Conservation (phyloP, 2,797 vertebrate species). For the Micropoecilia bifurca region DNA sequence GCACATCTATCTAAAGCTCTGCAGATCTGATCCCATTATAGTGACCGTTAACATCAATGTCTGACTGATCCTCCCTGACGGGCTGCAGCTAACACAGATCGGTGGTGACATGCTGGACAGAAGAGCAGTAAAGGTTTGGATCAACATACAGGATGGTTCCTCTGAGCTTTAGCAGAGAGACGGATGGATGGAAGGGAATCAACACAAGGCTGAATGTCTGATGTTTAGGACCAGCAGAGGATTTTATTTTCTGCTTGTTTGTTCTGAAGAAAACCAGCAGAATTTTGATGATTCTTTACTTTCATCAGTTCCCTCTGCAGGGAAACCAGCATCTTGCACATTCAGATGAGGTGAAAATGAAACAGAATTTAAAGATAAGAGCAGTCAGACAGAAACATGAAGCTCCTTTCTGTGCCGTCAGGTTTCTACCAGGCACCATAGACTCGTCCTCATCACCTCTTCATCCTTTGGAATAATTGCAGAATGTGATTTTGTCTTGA, state of each 20-base stretch:
- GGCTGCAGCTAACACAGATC: not conserved
- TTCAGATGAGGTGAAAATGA: not conserved
- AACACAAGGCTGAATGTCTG: not conserved
- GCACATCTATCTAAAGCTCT: not conserved
- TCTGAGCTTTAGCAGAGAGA: not conserved
- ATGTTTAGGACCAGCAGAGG: not conserved
- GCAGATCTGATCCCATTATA: not conserved
- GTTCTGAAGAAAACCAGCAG: not conserved
- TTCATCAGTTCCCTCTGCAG: not conserved
- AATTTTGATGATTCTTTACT: constrained; percentile 1
- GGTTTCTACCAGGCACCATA: not conserved
- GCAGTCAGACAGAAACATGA: not conserved
- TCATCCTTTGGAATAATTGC: not conserved
- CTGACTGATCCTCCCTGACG: not conserved
- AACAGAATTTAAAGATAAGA: not conserved
- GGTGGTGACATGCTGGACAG: not conserved
- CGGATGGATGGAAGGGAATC: not conserved
- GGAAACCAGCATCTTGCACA: not conserved
- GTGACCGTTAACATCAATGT: not conserved
- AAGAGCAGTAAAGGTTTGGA: not conserved
- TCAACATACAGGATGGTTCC: not conserved
- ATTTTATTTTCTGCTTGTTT: not conserved
- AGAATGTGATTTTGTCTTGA: not conserved
- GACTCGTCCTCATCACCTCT: not conserved
- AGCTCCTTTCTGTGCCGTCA: not conserved